A percentile compares a stretch with the other conserved stretches of the same genome.
Conservation (phyloP, 2,113 vertebrate species). For the Microtus montanus region DNA sequence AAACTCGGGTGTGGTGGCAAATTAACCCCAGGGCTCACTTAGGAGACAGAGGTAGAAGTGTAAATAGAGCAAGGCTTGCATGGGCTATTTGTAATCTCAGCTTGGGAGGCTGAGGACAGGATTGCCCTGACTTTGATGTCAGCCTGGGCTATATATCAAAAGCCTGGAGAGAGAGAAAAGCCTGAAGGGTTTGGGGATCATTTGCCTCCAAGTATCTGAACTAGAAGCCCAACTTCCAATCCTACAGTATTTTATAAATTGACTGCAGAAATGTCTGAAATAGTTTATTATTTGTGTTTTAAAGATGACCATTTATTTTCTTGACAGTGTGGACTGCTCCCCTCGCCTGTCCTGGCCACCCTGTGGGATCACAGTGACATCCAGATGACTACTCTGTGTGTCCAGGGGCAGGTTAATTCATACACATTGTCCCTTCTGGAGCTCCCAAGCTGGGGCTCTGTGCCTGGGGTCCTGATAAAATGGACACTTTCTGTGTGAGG, state of each 20-base stretch:
- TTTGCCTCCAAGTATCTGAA: background rate
- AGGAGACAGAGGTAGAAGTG: background rate
- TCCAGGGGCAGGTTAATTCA: background rate
- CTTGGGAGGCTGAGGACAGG: background rate
- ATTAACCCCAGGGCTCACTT: background rate
- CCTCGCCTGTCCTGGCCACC: background rate
- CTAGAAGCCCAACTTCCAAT: background rate
- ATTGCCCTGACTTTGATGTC: background rate
- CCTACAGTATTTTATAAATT: background rate
- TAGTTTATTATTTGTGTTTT: conserved; percentile 22
- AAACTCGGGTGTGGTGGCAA: background rate
- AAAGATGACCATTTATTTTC: conserved; percentile 53
- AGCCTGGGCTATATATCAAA: background rate
- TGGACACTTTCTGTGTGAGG: background rate
- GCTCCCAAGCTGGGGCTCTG: background rate
- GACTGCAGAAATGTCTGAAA: conserved; percentile 14
- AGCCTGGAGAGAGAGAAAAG: background rate
- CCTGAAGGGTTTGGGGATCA: background rate
- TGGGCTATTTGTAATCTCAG: background rate
- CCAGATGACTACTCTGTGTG: background rate
- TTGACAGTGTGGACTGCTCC: background rate
- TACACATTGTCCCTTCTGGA: background rate
- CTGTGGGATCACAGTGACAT: background rate
- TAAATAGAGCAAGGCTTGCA: too few species aligned
- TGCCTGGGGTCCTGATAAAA: conserved; percentile 33